These are phyloP conservation scores for Tipula vernalis DNA, from an alignment of 2,888 invertebrate genomes.

Conservation along the genomic window DNA sequence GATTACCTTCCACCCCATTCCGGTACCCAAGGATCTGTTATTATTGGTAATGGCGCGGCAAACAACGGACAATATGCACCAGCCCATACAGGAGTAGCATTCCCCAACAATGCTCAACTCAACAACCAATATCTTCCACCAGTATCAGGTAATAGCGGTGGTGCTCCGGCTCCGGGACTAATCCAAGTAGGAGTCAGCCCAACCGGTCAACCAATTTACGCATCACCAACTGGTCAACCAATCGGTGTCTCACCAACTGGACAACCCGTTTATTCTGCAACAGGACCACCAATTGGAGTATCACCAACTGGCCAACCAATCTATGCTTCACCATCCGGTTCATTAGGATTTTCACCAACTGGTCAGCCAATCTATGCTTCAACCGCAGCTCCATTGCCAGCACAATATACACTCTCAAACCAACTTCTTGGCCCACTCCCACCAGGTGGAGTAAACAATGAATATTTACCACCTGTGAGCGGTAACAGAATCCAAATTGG, in stretches of 20 bases:
- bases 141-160: not conserved
- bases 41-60: conserved; percentile 9
- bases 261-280: not conserved
- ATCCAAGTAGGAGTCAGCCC: not conserved
- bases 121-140: conserved; percentile 9
- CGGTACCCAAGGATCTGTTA: not conserved
- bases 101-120: not conserved
- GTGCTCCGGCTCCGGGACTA: not conserved
- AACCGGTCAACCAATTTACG: not conserved
- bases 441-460: not conserved
- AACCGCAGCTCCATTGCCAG: not conserved
- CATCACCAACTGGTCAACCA: not conserved
- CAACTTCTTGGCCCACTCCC: not conserved
- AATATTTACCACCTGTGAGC: not conserved
- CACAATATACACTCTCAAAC: not conserved
- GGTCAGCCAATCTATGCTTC: not conserved
- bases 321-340: conserved; percentile 12
- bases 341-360: conserved; percentile 15
- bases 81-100: not conserved
- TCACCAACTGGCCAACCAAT: conserved; percentile 15
- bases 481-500: not conserved
- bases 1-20: not conserved
- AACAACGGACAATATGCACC: conserved; percentile 4
- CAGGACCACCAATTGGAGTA: not conserved
- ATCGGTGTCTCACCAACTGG: conserved; percentile 7